Evolutionary conservation across 1,140 invertebrate species (phyloP), one percentile per base, ranked within the genome.

Genomic region (Drosophila pseudoobscura): DNA sequence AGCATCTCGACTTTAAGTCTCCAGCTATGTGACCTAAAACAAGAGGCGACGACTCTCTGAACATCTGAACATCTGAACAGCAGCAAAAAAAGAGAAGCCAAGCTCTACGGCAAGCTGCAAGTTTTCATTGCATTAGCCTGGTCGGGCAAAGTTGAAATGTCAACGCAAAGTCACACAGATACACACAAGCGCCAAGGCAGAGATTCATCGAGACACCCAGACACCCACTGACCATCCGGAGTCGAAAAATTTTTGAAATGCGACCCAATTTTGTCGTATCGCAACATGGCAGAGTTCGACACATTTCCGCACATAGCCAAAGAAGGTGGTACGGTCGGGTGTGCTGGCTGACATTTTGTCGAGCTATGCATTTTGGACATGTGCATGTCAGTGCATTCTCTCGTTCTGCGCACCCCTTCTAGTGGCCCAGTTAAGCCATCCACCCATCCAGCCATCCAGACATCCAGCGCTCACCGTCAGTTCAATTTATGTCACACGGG

Each of bases 261-360:
- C 72, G 73, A 68, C 73, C 73, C 73, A 75, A 75, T 75, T 75
- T 75, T 44, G 35, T 75, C 62, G 53, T 55, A 75, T 75, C 43
- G 73, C 72, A 75, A 75, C 72, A 75, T 68, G 72, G 71, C 73
- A 68, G 45, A 58, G 50, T 75, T 75, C 73, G 72, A 75, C 71
- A 75, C 62, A 75, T 75, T 75, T 75, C 55, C 62, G 62, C 62
- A 75, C 73, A 62, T 75, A 60, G 61, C 22, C 50, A 46, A 31
- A 4, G 35, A 13, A 5, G 15, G 20, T 35, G 13, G 26, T 3
- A 8, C n/a, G 17, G 9, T 39, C 6, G 17, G 8, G 8, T 20
- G 11, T 11, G 31, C n/a, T 54, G 26, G 39, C 15, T 58, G 71
- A 65, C 72, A 66, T 75, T 66, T 59, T 75, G 72, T 49, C 72